These are phyloP conservation scores for Zenarchopterus dispar DNA, from an alignment of 2,797 vertebrate genomes.

Conservation along the genomic window DNA sequence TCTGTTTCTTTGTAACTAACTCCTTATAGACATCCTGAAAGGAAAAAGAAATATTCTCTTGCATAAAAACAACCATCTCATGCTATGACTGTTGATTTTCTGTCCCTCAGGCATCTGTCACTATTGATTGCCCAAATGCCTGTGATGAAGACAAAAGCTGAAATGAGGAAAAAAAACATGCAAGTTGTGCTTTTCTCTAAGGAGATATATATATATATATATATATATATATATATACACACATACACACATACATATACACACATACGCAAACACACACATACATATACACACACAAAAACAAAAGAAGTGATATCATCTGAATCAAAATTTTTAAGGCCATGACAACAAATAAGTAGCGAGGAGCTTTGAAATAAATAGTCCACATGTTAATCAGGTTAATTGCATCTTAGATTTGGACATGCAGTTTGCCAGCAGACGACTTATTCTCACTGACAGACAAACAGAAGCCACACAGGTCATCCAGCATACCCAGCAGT, in stretches of 20 bases:
- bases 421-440: conserved; percentile 1
- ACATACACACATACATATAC: too few relatives aligned
- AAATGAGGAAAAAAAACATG: neutral
- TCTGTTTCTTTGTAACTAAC: neutral
- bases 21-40: neutral
- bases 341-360: neutral
- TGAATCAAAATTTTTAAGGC: neutral
- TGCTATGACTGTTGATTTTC: neutral
- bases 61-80: neutral
- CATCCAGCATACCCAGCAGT: conserved; percentile 27
- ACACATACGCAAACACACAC: too few relatives aligned
- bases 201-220: too few relatives aligned
- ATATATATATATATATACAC: too few relatives aligned
- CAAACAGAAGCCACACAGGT: conserved; percentile 24
- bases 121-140: neutral
- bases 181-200: neutral
- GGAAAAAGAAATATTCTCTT: neutral
- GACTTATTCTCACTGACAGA: neutral
- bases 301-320: neutral
- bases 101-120: neutral
- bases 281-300: too few relatives aligned
- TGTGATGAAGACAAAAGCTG: conserved; percentile 4
- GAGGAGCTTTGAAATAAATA: conserved; percentile 4
- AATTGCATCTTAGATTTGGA: conserved; percentile 4
- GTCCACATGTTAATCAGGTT: neutral